phyloP scores from a whole-genome alignment of 1,140 invertebrate genomes.

The Nymphalis io region DNA sequence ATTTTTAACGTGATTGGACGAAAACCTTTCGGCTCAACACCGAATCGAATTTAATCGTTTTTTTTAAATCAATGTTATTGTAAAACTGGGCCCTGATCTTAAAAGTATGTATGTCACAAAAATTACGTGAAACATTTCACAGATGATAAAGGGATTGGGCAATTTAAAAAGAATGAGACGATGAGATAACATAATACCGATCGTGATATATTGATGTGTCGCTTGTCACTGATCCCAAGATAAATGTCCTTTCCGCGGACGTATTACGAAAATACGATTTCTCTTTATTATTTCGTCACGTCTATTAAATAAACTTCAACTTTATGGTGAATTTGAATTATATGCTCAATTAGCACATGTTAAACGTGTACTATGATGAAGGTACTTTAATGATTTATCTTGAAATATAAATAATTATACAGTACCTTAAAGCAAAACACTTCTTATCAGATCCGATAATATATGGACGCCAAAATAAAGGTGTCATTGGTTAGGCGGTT shows the following conservation, averaged over 20 bases:
- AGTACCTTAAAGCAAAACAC: no score
- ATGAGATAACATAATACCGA: slow-evolving; percentile 22
- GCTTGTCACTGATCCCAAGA: slow-evolving; percentile 16
- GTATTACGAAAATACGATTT: slow-evolving; percentile 21
- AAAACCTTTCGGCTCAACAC: no score
- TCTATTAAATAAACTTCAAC: neutral
- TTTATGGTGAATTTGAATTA: slow-evolving; percentile 1
- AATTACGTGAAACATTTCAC: slow-evolving; percentile 10
- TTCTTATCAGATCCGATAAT: no score
- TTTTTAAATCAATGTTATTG: no score
- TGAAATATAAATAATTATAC: no score
- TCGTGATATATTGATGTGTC: slow-evolving; percentile 18
- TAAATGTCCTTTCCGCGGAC: slow-evolving; percentile 18
- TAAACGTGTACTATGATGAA: no score
- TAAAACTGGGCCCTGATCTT: no score
- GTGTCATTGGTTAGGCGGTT: no score
- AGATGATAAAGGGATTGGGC: slow-evolving; percentile 12
- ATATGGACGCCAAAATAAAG: no score
- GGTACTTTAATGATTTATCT: no score
- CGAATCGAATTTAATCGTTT: no score
- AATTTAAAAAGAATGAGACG: slow-evolving; percentile 3
- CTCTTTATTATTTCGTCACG: slow-evolving; percentile 26
- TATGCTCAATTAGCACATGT: neutral
- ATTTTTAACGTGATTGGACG: no score
- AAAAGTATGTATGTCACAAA: neutral